A percentile compares a stretch with the other conserved stretches of the same genome.
These are phyloP conservation scores for Drosophila demipolita DNA, from an alignment of 2,888 invertebrate species.

Conservation along the genomic window DNA sequence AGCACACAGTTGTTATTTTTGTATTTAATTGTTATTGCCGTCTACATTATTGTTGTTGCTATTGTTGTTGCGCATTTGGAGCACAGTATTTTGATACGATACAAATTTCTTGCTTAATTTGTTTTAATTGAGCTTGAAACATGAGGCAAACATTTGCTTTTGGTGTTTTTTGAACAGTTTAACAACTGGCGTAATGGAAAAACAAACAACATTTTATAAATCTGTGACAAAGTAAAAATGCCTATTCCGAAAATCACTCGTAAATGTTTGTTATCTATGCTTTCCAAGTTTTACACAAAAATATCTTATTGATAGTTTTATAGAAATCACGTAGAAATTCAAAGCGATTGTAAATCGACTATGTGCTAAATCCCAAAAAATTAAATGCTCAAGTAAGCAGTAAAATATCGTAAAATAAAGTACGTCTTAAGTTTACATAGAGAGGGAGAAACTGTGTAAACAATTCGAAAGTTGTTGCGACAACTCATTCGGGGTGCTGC, in stretches of 20 bases:
- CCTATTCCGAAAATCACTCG: neutral
- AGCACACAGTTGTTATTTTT: slow-evolving; percentile 76
- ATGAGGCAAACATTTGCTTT: slow-evolving; percentile 57
- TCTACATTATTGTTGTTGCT: slow-evolving; percentile 49
- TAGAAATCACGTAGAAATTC: slow-evolving; percentile 19
- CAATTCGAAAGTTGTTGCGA: slow-evolving; percentile 67
- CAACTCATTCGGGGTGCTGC: slow-evolving; percentile 39
- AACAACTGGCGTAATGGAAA: slow-evolving; percentile 12
- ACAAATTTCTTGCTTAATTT: slow-evolving; percentile 73
- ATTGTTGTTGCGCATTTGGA: slow-evolving; percentile 43
- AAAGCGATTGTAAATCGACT: slow-evolving; percentile 5
- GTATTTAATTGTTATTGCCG: slow-evolving; percentile 74
- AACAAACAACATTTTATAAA: slow-evolving; percentile 6
- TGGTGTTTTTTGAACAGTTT: slow-evolving; percentile 6
- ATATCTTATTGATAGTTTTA: neutral
- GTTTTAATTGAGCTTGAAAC: slow-evolving; percentile 77
- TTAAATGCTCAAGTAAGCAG: slow-evolving; percentile 19
- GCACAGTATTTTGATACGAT: slow-evolving; percentile 66
- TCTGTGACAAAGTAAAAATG: slow-evolving; percentile 9
- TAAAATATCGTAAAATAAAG: slow-evolving; percentile 41
- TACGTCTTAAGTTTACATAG: slow-evolving; percentile 19
- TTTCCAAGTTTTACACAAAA: neutral
- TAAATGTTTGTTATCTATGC: neutral
- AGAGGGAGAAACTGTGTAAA: slow-evolving; percentile 35
- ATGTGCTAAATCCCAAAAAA: slow-evolving; percentile 40